These are phyloP conservation scores for Falcunculus frontatus DNA, from an alignment of 2,113 vertebrate genomes.

Conservation along the genomic window DNA sequence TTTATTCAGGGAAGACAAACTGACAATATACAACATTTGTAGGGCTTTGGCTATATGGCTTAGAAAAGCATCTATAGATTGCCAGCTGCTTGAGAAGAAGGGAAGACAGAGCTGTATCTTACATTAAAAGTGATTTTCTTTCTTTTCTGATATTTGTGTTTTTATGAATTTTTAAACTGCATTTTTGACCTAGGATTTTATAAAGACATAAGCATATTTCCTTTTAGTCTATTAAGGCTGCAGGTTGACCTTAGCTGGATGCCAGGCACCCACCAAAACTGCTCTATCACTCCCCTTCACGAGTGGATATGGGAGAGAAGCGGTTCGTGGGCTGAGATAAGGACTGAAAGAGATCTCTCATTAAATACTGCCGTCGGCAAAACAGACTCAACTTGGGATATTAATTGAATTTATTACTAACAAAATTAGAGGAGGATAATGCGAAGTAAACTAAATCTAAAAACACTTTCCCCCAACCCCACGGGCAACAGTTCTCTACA, in stretches of 20 bases:
- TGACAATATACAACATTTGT: neutral
- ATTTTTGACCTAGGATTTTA: neutral
- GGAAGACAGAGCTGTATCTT: neutral
- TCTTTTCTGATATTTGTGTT: neutral
- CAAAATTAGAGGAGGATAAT: neutral
- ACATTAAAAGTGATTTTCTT: neutral
- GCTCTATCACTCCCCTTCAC: neutral
- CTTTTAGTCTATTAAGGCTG: neutral
- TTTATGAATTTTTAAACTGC: neutral
- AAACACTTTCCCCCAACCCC: neutral
- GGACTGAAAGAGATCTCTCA: no score
- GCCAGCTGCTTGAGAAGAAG: neutral
- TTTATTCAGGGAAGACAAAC: neutral
- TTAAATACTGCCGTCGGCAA: neutral
- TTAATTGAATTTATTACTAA: neutral
- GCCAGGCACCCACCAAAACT: neutral
- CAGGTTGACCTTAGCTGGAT: neutral
- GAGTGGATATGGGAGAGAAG: neutral
- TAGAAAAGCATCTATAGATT: neutral
- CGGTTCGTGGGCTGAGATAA: neutral
- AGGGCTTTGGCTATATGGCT: neutral
- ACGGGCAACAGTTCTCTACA: neutral
- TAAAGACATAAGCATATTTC: neutral
- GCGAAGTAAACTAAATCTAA: neutral
- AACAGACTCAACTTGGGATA: neutral